Evolutionary conservation across 2,797 vertebrate genomes (phyloP).

Genomic region (Onychomys arenicola): DNA sequence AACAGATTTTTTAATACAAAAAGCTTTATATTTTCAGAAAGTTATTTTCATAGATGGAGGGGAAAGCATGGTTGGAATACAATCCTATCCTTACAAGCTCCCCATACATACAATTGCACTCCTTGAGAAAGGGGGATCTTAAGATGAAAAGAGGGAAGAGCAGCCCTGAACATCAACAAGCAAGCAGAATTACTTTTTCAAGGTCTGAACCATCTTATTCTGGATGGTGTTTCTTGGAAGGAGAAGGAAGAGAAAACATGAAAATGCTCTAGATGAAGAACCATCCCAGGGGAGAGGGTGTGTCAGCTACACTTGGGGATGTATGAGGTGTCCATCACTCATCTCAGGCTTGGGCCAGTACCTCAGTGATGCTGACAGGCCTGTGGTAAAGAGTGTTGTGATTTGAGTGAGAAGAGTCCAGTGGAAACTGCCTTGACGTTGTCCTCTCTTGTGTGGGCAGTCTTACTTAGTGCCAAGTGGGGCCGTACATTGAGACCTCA

Average conservation of each 20-base stretch:
- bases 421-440: too few species aligned
- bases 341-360: too few species aligned
- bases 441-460: too few species aligned
- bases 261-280: too few species aligned
- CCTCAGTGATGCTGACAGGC: too few species aligned
- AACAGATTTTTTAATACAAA: not conserved
- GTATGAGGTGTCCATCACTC: too few species aligned
- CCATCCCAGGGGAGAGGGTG: not conserved
- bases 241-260: not conserved
- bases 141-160: not conserved
- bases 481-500: too few species aligned
- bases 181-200: not conserved
- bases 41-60: not conserved
- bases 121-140: not conserved
- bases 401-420: too few species aligned
- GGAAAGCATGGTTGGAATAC: not conserved
- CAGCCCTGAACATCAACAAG: not conserved
- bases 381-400: too few species aligned
- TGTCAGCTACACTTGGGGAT: not conserved
- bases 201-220: not conserved
- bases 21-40: not conserved
- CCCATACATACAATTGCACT: not conserved
- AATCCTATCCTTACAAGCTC: not conserved
- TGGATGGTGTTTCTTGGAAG: not conserved
- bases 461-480: too few species aligned